A percentile compares a stretch with the other conserved stretches of the same genome.
Conservation (phyloP, 1,140 invertebrate species). For the Leptopilina clavipes region DNA sequence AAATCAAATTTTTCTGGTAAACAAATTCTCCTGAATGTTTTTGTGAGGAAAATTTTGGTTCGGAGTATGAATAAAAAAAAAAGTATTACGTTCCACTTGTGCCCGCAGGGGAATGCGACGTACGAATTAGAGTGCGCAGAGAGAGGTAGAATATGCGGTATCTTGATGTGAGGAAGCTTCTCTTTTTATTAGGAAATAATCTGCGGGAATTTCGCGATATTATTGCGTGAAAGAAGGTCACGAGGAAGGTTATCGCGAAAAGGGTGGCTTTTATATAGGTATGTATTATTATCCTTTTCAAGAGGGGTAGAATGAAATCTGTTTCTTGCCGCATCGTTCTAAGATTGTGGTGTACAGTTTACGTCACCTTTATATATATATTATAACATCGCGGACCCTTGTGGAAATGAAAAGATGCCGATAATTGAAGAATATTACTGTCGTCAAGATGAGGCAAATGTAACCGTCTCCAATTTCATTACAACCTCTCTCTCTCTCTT, state of each 20-base stretch:
- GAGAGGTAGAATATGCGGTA: slow-evolving; percentile 23
- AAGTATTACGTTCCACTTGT: slow-evolving; percentile 28
- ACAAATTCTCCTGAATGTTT: not conserved
- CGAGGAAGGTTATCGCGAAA: slow-evolving; percentile 17
- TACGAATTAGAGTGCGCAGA: slow-evolving; percentile 22
- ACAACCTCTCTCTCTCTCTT: too few relatives aligned
- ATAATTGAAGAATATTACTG: slow-evolving; percentile 31
- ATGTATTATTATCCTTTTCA: not conserved
- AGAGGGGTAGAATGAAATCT: not conserved
- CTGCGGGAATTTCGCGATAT: slow-evolving; percentile 16
- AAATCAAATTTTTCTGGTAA: not conserved
- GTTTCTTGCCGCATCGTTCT: slow-evolving; percentile 3
- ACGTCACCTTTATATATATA: too few relatives aligned
- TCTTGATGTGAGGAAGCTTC: slow-evolving; percentile 30
- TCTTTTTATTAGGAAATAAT: slow-evolving; percentile 24
- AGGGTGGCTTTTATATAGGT: slow-evolving; percentile 27
- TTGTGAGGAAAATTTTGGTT: not conserved
- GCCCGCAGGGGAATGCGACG: slow-evolving; percentile 16
- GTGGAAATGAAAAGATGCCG: slow-evolving; percentile 26
- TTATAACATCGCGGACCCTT: not conserved
- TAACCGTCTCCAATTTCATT: slow-evolving; percentile 23
- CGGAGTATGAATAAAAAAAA: slow-evolving; percentile 15
- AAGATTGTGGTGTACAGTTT: too few relatives aligned
- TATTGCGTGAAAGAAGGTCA: slow-evolving; percentile 20
- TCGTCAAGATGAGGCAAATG: slow-evolving; percentile 26